These are phyloP conservation scores for Drosophila tropicalis DNA, from an alignment of 1,140 invertebrate genomes.

Conservation along the genomic window DNA sequence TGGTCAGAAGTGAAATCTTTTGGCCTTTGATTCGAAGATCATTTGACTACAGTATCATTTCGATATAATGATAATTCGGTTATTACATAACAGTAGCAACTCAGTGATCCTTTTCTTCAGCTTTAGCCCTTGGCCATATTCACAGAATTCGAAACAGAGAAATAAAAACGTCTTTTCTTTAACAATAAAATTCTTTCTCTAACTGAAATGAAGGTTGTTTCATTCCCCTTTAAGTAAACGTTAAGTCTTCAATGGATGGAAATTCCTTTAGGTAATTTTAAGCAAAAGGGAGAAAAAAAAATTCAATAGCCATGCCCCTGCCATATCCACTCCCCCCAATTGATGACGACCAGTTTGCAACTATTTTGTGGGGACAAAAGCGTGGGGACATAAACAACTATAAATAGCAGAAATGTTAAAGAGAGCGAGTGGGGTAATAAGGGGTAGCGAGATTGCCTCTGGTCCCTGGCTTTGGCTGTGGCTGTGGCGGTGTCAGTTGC, in stretches of 20 bases:
- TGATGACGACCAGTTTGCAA: slow-evolving; percentile 9
- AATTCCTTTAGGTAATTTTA: slow-evolving; percentile 13
- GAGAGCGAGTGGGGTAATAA: not conserved
- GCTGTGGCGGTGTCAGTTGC: slow-evolving; percentile 61
- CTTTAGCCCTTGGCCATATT: no score
- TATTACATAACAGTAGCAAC: no score
- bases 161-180: no score
- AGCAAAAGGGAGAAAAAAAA: slow-evolving; percentile 29
- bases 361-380: slow-evolving; percentile 24
- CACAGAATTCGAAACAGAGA: no score
- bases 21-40: no score
- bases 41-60: no score
- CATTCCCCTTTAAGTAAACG: not conserved
- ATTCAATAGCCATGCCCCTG: slow-evolving; percentile 10
- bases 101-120: no score
- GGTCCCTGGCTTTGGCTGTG: not conserved
- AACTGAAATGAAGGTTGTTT: no score
- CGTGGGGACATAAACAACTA: slow-evolving; percentile 13
- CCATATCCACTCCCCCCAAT: not conserved
- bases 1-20: no score
- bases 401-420: slow-evolving; percentile 11
- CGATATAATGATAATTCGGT: no score
- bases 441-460: not conserved
- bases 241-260: not conserved
- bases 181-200: no score